Evolutionary conservation across 2,888 invertebrate species (phyloP).

Genomic region (Parnassius orleans): DNA sequence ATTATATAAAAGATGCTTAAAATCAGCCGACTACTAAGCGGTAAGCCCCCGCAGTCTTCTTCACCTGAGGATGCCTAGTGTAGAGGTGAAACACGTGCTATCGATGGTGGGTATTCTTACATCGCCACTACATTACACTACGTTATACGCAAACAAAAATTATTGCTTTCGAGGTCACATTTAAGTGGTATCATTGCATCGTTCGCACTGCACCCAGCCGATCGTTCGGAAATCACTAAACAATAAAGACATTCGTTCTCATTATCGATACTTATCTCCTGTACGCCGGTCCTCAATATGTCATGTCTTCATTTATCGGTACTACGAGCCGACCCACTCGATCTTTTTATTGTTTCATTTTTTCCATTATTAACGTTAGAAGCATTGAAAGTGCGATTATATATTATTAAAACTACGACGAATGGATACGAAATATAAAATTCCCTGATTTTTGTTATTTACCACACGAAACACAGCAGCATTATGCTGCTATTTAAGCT

Average conservation of each 20-base stretch:
- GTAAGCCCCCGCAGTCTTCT: too few species aligned
- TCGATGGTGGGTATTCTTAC: too few species aligned
- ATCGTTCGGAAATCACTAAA: slow-evolving; percentile 36
- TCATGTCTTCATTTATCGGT: slow-evolving; percentile 66
- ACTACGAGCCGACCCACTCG: slow-evolving; percentile 51
- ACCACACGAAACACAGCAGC: too few species aligned
- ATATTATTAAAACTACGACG: too few species aligned
- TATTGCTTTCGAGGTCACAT: slow-evolving; percentile 18
- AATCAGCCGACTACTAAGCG: too few species aligned
- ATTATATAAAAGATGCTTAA: too few species aligned
- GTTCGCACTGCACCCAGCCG: slow-evolving; percentile 20
- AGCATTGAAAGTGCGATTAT: background rate
- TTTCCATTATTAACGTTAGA: background rate
- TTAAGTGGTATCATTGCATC: slow-evolving; percentile 21
- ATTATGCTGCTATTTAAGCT: too few species aligned
- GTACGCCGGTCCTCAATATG: slow-evolving; percentile 59
- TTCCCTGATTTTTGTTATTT: too few species aligned
- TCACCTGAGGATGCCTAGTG: too few species aligned
- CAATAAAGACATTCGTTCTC: slow-evolving; percentile 60
- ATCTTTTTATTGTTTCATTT: slow-evolving; percentile 24
- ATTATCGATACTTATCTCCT: slow-evolving; percentile 58
- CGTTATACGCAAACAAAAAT: background rate
- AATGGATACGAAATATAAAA: too few species aligned
- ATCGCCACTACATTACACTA: too few species aligned
- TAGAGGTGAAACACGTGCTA: too few species aligned